Evolutionary conservation across 2,113 vertebrate species (phyloP).

Genomic region (Dicaeum eximium): DNA sequence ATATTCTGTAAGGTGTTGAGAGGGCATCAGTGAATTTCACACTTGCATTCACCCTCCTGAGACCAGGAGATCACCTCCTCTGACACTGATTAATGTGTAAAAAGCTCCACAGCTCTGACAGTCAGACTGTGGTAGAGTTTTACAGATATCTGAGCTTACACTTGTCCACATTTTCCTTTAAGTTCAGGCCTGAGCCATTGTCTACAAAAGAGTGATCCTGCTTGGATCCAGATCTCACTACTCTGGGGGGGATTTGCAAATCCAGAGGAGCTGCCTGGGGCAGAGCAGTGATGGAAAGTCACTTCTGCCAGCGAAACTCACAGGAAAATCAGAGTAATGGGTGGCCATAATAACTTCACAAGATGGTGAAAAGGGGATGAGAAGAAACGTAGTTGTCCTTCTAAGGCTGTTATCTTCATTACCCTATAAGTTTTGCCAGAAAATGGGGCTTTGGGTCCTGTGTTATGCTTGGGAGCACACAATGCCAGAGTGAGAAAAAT

Average conservation of each 20-base stretch:
- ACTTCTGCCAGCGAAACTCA: background rate
- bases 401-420: background rate
- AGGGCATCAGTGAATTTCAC: background rate
- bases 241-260: background rate
- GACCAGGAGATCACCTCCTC: background rate
- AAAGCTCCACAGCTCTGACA: background rate
- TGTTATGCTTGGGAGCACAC: background rate
- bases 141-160: background rate
- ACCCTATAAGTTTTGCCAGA: background rate
- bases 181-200: background rate
- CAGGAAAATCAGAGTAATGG: background rate
- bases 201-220: background rate
- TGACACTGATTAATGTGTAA: background rate
- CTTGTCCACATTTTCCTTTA: background rate
- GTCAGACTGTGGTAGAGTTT: background rate
- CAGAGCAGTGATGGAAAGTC: accelerated
- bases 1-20: background rate
- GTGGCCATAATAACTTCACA: background rate
- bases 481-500: background rate
- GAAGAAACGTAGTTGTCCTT: background rate
- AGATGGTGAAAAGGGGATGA: background rate
- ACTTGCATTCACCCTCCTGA: background rate
- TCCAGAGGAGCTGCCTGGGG: background rate
- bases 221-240: background rate
- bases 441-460: background rate